Percentiles rank a stretch among this genome's conserved stretches.
phyloP scores from a whole-genome alignment of 2,113 vertebrate species.

The Chaetops frenatus region DNA sequence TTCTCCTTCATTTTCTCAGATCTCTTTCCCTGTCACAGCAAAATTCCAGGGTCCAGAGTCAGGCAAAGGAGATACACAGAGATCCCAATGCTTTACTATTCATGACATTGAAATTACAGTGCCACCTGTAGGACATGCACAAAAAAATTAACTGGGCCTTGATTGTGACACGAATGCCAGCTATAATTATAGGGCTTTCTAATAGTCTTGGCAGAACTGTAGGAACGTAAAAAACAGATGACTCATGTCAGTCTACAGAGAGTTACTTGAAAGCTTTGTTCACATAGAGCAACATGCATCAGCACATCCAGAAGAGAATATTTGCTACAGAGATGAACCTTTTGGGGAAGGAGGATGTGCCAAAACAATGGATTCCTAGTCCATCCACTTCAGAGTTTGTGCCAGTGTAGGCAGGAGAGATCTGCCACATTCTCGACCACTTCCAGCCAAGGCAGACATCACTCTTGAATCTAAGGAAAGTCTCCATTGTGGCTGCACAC shows the following conservation, averaged over 20 bases:
- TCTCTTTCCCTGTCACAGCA: not conserved
- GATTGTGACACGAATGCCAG: accelerated
- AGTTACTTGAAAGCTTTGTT: not conserved
- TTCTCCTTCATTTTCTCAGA: not conserved
- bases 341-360: not conserved
- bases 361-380: not conserved
- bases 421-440: not conserved
- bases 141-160: not conserved
- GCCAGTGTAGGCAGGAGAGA: not conserved
- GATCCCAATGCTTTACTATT: not conserved
- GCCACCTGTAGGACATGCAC: conserved; percentile 34
- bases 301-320: not conserved
- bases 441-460: not conserved
- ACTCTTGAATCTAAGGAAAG: not conserved
- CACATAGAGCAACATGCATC: not conserved
- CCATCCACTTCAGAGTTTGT: not conserved
- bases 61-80: not conserved
- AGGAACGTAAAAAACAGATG: not conserved
- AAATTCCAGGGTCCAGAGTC: not conserved
- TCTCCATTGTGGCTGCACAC: not conserved
- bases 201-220: not conserved
- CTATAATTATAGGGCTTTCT: not conserved
- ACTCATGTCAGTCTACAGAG: not conserved
- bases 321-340: not conserved
- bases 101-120: conserved; percentile 30